Evolutionary conservation across 2,113 vertebrate genomes (phyloP).

Genomic region (Salminus brasiliensis): DNA sequence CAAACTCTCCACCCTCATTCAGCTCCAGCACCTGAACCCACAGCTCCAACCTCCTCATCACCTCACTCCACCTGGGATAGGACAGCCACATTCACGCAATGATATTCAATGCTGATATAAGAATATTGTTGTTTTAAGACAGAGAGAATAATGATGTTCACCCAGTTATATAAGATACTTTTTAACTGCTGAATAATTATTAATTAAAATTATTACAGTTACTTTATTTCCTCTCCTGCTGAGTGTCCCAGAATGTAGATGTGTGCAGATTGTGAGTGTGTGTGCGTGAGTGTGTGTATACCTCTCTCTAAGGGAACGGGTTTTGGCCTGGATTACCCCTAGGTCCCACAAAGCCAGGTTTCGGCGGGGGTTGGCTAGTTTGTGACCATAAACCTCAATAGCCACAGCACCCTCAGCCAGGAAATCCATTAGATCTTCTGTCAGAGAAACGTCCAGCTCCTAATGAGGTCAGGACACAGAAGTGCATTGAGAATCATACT

Average conservation of each 20-base stretch:
- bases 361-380: conserved; percentile 84
- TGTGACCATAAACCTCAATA: conserved; percentile 93
- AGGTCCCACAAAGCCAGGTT: conserved; percentile 95
- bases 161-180: too few relatives aligned
- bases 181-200: too few relatives aligned
- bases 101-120: neutral
- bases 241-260: neutral
- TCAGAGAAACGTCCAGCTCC: conserved; percentile 88
- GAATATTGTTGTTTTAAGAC: too few relatives aligned
- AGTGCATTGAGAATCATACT: neutral
- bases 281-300: conserved; percentile 57
- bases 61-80: conserved; percentile 90
- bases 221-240: neutral
- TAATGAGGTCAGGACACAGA: conserved; percentile 52
- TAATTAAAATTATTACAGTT: neutral
- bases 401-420: conserved; percentile 92
- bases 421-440: conserved; percentile 93
- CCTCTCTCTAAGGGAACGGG: conserved; percentile 93
- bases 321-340: conserved; percentile 97
- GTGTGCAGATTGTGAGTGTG: conserved; percentile 7
- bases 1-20: conserved; percentile 93
- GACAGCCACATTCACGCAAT: neutral
- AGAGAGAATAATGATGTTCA: too few relatives aligned
- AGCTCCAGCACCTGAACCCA: conserved; percentile 95
- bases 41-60: conserved; percentile 90